Base-by-base conservation (phyloP, 2,797 vertebrate species). In the Naso thynnoides region DNA sequence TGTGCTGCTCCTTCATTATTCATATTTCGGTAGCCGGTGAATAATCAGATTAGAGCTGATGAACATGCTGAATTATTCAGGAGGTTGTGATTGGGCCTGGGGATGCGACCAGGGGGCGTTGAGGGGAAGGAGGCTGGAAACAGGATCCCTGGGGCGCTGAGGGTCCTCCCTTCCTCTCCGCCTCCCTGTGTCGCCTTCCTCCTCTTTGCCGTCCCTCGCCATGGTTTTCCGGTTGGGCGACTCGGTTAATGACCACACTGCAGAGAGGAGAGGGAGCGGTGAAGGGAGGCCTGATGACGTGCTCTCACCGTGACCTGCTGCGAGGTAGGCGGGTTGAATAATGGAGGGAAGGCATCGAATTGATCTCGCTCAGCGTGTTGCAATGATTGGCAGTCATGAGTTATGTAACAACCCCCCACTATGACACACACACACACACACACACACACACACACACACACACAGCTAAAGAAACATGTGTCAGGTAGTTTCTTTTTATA, bases 1-100 rank as follows among this genome's bases (percentile, higher is more conserved):
- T 39, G 31, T 80, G 72, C 54, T 36, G 67, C 81, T 91, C 70
- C 79, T 94, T 93, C 89, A 95, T 94, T 93, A 94, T 93, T 94
- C 91, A 92, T 90, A 75, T 89, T 89, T 83, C 88, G 75, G 82
- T 82, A 63, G 76, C 62, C 13, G 75, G 58, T 92, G 93, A 94
- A 94, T 95, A 94, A 94, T 94, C 93, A 91, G 85, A 91, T 93
- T 90, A 91, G 70, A 79, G 86, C 78, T 92, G 92, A 94, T 92
- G 93, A 94, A 86, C 81, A 70, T 16, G 73, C 82, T 95, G 91
- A 94, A 95, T 94, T 85, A 94, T 94, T 93, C 92, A 95, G 86
- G 66, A 89, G 83, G 56, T 76, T 77, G 52, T 93, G 91, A 93
- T 94, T 93, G 91, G 88, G 77, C 73, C 76, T 60, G 68, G 79